Evolutionary conservation across 2,797 vertebrate species (phyloP).

Genomic region (Premnoplex brunnescens): DNA sequence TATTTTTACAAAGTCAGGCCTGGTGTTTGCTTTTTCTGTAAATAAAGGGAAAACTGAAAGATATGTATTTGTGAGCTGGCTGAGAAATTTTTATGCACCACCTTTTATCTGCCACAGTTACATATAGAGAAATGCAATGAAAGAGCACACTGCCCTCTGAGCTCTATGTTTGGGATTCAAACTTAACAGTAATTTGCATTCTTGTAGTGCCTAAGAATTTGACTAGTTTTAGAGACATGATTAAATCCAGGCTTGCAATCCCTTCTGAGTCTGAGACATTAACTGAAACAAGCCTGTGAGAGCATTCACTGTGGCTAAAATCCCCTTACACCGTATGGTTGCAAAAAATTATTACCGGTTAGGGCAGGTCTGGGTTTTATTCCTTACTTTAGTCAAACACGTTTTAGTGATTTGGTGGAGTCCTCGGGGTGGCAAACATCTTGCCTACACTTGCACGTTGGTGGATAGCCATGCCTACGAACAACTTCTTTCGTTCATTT

Average conservation of each 20-base stretch:
- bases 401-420: neutral
- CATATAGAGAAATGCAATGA: neutral
- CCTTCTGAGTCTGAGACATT: neutral
- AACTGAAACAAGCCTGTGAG: neutral
- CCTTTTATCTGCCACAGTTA: neutral
- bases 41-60: neutral
- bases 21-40: neutral
- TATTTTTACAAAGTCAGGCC: neutral
- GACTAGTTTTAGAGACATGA: conserved; percentile 13
- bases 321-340: neutral
- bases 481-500: neutral
- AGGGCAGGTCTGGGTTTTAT: neutral
- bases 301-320: neutral
- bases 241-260: conserved; percentile 13
- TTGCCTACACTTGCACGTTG: neutral
- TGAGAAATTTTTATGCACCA: neutral
- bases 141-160: neutral
- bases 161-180: neutral
- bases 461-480: neutral
- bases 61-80: neutral
- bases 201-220: neutral
- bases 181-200: conserved; percentile 10
- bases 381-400: neutral
- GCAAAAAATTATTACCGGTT: neutral
- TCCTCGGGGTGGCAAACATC: neutral